phyloP scores from a whole-genome alignment of 2,113 vertebrate genomes.

The Epinephelus lanceolatus region DNA sequence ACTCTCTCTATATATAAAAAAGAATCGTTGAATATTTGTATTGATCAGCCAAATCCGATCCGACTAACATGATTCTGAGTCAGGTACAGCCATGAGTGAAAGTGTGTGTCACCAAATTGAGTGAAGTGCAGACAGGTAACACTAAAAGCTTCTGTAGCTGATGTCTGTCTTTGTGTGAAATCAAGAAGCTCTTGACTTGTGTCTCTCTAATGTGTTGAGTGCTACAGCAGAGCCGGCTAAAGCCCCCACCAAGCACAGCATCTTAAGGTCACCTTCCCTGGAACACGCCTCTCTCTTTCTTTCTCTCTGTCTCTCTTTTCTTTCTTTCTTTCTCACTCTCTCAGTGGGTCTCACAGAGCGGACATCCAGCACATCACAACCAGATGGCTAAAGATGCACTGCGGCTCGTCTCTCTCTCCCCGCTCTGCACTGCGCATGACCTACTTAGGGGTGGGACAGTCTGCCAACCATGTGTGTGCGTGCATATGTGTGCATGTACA shows the following conservation, averaged over 20 bases:
- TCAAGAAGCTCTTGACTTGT: constrained; percentile 43
- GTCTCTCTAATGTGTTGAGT: constrained; percentile 20
- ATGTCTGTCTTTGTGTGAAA: constrained; percentile 17
- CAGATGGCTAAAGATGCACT: constrained; percentile 90
- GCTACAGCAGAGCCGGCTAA: constrained; percentile 5
- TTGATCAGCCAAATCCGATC: no score
- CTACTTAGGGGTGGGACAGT: constrained; percentile 75
- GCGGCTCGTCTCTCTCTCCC: constrained; percentile 58
- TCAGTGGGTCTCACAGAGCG: constrained; percentile 56
- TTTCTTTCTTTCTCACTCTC: constrained; percentile 40
- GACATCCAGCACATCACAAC: constrained; percentile 84
- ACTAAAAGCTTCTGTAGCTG: background rate
- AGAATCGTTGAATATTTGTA: no score
- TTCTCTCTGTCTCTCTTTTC: constrained; percentile 17
- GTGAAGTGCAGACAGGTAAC: background rate
- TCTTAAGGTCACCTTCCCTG: constrained; percentile 31
- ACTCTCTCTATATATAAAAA: no score
- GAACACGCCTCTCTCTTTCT: constrained; percentile 17
- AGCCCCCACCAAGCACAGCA: constrained; percentile 27
- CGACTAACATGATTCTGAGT: no score
- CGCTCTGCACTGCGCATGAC: constrained; percentile 70
- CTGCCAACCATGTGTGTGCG: constrained; percentile 23
- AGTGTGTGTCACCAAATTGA: background rate
- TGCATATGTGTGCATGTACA: constrained; percentile 33
- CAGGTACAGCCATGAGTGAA: no score